Base-by-base conservation (phyloP, 2,888 invertebrate genomes). In the Lycophotia porphyrea region DNA sequence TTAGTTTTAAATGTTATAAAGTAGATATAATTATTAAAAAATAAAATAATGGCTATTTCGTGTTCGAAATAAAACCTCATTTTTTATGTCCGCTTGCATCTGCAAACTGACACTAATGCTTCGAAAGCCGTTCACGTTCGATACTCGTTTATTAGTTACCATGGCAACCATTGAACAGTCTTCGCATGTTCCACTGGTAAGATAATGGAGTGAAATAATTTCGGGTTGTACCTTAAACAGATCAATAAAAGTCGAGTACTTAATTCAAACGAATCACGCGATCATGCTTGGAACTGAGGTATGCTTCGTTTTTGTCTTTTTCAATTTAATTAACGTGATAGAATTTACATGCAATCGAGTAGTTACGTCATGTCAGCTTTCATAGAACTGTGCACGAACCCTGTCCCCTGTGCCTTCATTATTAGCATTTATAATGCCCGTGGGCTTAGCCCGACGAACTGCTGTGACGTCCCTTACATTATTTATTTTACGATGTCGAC, bases 181-280 rank as follows among this genome's bases (percentile, higher is more conserved):
- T 90, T 93, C 89, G 94, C 95, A 94, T 95, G 94, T 93, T 92
- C 90, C 90, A 89, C 90, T 91, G 86, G 90, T 63, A 84, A 90
- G 90, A 93, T 95, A 93, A 95, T 94, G 91, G 92, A 93, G 92
- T 93, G 93, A 94, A 95, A 95, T 95, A 94, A 94, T 94, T 95
- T 94, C 84, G 91, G 72, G 91, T 89, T 91, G 92, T 93, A 91
- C 93, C 92, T 87, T 91, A 92, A 91, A 90, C 90, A 92, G 94
- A 95, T 95, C 96, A 95, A 95, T 96, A 95, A 91, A 92, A 89
- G 88, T 88, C 82, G 88, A 87, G 92, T 95, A 94, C 95, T 95
- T 94, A 94, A 95, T 95, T 94, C 92, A 92, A 93, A 87, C 89
- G 79, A 89, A 93, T 89, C 95, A 95, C 95, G 95, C 96, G 92